phyloP scores from a whole-genome alignment of 2,113 vertebrate genomes.

The Tetrax tetrax region DNA sequence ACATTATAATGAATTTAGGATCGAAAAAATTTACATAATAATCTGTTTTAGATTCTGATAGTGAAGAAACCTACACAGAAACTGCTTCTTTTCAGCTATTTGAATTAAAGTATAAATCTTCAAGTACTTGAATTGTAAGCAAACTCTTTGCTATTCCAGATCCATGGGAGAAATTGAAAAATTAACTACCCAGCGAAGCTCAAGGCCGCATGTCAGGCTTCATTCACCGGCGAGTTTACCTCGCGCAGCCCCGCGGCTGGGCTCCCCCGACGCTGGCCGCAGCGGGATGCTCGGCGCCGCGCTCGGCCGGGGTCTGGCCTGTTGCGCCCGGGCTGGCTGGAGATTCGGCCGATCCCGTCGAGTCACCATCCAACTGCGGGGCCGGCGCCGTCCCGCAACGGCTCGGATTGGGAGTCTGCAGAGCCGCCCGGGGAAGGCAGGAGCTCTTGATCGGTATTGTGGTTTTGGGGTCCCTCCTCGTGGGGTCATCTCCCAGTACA shows the following conservation, averaged over 20 bases:
- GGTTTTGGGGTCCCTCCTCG: not conserved
- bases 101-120: constrained; percentile 26
- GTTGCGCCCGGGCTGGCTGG: rapidly evolving
- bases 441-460: not conserved
- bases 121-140: constrained; percentile 56
- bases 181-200: not conserved
- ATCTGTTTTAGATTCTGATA: constrained; percentile 46
- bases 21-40: constrained; percentile 65
- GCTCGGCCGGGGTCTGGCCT: not conserved
- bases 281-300: rapidly evolving
- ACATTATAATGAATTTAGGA: constrained; percentile 62
- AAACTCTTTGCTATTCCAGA: not conserved
- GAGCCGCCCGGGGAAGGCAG: not conserved
- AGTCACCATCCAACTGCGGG: rapidly evolving
- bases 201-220: not conserved
- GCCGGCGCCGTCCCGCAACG: rapidly evolving
- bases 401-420: rapidly evolving
- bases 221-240: not conserved
- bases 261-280: not conserved
- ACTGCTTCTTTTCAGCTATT: constrained; percentile 35
- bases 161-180: constrained; percentile 38
- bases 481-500: not conserved
- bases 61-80: constrained; percentile 39
- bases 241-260: rapidly evolving
- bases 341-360: not conserved